Percentiles rank a stretch among this genome's conserved stretches.
Evolutionary conservation across 2,888 invertebrate genomes (phyloP).

Genomic region (Ligdia adustata): DNA sequence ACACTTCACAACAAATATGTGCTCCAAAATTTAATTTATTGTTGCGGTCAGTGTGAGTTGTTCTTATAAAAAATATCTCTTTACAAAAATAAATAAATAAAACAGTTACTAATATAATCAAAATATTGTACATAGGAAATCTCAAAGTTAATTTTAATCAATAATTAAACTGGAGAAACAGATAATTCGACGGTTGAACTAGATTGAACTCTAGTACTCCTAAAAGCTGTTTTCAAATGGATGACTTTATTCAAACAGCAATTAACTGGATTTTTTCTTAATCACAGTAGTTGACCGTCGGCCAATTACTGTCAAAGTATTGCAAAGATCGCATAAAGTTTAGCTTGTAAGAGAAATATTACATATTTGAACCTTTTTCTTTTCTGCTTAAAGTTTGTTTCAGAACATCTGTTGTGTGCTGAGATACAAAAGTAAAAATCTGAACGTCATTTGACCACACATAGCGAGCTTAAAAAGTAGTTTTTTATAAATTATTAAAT

Average conservation of each 20-base stretch:
- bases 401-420: neutral
- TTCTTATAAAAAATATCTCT: too few species aligned
- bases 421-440: constrained; percentile 1
- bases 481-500: constrained; percentile 31
- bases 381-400: neutral
- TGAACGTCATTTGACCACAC: constrained; percentile 47
- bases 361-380: neutral
- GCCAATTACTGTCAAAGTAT: constrained; percentile 43
- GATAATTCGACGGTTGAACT: constrained; percentile 2
- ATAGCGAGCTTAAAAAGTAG: constrained; percentile 45
- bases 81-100: too few species aligned
- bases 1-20: too few species aligned
- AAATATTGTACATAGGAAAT: too few species aligned
- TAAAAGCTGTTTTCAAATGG: constrained; percentile 38
- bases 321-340: constrained; percentile 1
- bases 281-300: constrained; percentile 40
- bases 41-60: too few species aligned
- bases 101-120: too few species aligned
- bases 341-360: neutral
- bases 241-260: constrained; percentile 35
- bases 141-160: too few species aligned
- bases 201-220: constrained; percentile 11
- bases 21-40: too few species aligned
- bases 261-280: constrained; percentile 42
- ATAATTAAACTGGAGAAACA: too few species aligned